Base-by-base conservation (phyloP, 2,888 invertebrate species). In the Microplitis manilae region DNA sequence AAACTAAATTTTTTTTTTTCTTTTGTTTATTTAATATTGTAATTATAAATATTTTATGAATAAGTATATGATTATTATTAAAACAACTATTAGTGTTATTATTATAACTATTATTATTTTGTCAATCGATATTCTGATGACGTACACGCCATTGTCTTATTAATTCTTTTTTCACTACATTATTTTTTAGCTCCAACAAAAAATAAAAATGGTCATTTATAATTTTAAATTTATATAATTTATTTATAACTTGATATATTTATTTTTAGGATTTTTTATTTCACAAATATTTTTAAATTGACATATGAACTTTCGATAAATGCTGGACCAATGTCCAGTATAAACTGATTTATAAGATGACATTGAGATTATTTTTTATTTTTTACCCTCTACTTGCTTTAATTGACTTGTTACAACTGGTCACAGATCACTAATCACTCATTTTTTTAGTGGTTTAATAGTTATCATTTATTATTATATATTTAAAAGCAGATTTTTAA, bases 101-200 rank as follows among this genome's bases (percentile, higher is more conserved):
- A 50, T 50, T 50, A 50, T 50, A 50, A 50, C 50, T 50, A 73
- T 50, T 50, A 50, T 50, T 50, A 50, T 50, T 50, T 50, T 50
- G 50, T 50, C 69, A 79, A 82, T 82, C 82, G 80, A 82, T 82
- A 82, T 82, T 76, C 68, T 75, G 76, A 50, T 50, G 50, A 79
- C 78, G 73, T 75, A 82, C 77, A 80, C 80, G 80, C 80, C 78
- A 80, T 76, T 79, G 78, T 79, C 73, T 73, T 74, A 71, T 77
- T 73, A 75, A 77, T 75, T 72, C 41, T 40, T 72, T 71, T 70
- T 78, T 76, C 76, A 40, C 77, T 68, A 20, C 30, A 65, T 39
- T 30, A 72, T 38, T n/a, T 64, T 6, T 41, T 17, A 60, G 61
- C 9, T 50, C 64, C 50, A 41, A 38, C n/a, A 20, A 67, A 38